phyloP scores from a whole-genome alignment of 2,113 vertebrate species.

The Tiliqua scincoides region DNA sequence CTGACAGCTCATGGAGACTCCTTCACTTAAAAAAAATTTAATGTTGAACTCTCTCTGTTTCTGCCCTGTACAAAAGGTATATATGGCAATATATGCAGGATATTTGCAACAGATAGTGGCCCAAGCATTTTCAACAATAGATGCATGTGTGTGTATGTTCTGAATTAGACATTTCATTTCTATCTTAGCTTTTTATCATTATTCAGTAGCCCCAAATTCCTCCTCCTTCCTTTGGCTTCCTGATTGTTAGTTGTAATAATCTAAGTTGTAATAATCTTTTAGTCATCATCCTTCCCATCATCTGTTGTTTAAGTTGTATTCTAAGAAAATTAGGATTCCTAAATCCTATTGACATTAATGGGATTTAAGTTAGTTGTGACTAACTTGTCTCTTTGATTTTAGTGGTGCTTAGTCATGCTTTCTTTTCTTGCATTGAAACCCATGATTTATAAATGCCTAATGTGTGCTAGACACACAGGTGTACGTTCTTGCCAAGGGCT shows the following conservation, averaged over 20 bases:
- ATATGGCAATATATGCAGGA: not conserved
- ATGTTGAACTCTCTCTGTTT: not conserved
- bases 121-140: not conserved
- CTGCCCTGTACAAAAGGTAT: not conserved
- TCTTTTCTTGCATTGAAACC: too few species aligned
- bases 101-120: not conserved
- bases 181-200: not conserved
- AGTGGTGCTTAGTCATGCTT: too few species aligned
- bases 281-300: too few species aligned
- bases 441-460: too few species aligned
- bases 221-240: not conserved
- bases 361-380: too few species aligned
- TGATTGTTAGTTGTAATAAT: not conserved
- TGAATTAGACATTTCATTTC: not conserved
- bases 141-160: not conserved
- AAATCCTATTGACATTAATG: too few species aligned
- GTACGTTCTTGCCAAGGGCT: too few species aligned
- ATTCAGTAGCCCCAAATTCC: not conserved
- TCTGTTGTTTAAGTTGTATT: too few species aligned
- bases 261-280: too few species aligned
- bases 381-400: too few species aligned
- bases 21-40: not conserved
- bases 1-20: slow-evolving; percentile 20
- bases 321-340: too few species aligned
- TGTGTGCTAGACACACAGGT: too few species aligned